Conservation (phyloP, 2,113 vertebrate genomes). For the Prinia subflava region DNA sequence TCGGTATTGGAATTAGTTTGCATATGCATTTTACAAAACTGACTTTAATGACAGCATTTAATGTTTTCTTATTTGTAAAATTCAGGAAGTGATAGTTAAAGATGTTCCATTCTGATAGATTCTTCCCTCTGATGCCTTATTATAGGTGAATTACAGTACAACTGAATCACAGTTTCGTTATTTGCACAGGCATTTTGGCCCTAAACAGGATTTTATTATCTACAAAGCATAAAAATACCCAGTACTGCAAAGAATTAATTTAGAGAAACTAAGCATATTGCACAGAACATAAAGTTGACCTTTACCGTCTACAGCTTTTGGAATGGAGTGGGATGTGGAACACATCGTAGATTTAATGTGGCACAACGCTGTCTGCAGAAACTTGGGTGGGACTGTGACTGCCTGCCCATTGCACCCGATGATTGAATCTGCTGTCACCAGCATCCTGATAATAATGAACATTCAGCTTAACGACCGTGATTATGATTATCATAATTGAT, state of each 20-base stretch:
- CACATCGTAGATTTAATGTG: conserved; percentile 80
- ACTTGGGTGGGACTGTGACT: conserved; percentile 77
- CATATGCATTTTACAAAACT: conserved; percentile 41
- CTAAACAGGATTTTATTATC: conserved; percentile 70
- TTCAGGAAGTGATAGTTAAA: conserved; percentile 20
- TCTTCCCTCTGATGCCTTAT: conserved; percentile 38
- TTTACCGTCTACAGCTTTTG: conserved; percentile 74
- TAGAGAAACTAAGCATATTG: conserved; percentile 82
- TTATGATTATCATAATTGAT: conserved; percentile 90
- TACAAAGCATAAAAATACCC: conserved; percentile 72
- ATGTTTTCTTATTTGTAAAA: conserved; percentile 43
- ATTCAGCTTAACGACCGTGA: conserved; percentile 85
- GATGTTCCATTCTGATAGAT: not conserved
- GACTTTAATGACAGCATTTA: conserved; percentile 24
- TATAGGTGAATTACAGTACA: conserved; percentile 57
- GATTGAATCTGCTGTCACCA: conserved; percentile 86
- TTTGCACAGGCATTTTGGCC: conserved; percentile 60
- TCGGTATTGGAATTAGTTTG: conserved; percentile 39
- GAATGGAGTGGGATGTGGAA: conserved; percentile 82
- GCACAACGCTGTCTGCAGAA: conserved; percentile 77
- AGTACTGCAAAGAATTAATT: conserved; percentile 75
- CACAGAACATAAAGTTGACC: conserved; percentile 85
- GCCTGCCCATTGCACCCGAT: conserved; percentile 73
- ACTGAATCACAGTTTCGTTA: conserved; percentile 33
- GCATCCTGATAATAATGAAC: conserved; percentile 87